phyloP scores from a whole-genome alignment of 2,888 invertebrate species.

The Phrixothrix hirtus region DNA sequence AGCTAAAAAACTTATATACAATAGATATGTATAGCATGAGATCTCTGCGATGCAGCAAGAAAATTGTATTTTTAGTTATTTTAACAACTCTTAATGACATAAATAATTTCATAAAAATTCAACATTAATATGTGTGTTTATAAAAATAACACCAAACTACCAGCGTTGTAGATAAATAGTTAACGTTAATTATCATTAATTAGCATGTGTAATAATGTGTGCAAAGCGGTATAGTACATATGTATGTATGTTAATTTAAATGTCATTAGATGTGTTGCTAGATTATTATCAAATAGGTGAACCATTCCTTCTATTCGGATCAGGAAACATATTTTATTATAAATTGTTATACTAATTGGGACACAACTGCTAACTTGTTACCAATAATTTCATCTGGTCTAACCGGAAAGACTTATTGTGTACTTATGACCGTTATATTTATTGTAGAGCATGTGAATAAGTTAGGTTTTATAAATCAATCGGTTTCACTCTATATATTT shows the following conservation, averaged over 20 bases:
- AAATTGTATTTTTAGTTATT: too few relatives aligned
- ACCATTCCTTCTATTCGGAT: constrained; percentile 3
- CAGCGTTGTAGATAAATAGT: constrained; percentile 10
- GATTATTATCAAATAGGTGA: constrained; percentile 34
- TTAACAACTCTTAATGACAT: too few relatives aligned
- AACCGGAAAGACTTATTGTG: constrained; percentile 7
- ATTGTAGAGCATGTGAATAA: too few relatives aligned
- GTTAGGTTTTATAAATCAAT: too few relatives aligned
- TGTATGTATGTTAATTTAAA: constrained; percentile 38
- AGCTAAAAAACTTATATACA: too few relatives aligned
- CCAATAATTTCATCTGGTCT: constrained; percentile 2
- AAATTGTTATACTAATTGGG: constrained; percentile 16
- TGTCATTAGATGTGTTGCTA: constrained; percentile 39
- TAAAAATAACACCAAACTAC: constrained; percentile 1
- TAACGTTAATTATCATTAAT: constrained; percentile 39
- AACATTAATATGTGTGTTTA: not conserved
- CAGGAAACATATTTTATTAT: constrained; percentile 19
- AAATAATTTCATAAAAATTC: too few relatives aligned
- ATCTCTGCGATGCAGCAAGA: too few relatives aligned
- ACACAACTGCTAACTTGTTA: constrained; percentile 1
- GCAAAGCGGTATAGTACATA: constrained; percentile 40
- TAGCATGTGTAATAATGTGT: constrained; percentile 47
- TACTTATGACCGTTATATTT: too few relatives aligned
- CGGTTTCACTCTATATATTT: too few relatives aligned
- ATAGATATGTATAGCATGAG: too few relatives aligned